Evolutionary conservation across 2,113 vertebrate species (phyloP), one percentile per base, ranked within the genome.

Genomic region (Monopterus albus): DNA sequence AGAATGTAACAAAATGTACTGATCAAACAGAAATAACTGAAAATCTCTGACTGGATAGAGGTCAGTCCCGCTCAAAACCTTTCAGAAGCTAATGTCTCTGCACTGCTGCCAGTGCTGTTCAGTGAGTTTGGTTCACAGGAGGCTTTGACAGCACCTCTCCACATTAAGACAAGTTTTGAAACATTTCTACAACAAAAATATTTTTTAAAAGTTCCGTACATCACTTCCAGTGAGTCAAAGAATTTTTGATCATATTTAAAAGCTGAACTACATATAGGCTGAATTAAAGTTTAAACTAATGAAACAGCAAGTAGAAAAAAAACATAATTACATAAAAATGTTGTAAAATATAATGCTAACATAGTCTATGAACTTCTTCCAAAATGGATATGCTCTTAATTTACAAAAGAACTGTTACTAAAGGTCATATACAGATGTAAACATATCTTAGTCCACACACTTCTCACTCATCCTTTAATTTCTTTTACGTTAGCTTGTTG

Each of bases 401-500:
- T 79, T 1, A n/a, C n/a, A n/a, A n/a, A 42, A 58, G 65, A 72
- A 23, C n/a, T 23, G 9, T 14, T 17, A 43, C 43, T 50, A 29
- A 23, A 45, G 43, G 42, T 62, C 14, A 15, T 28, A 13, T 20
- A 43, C 21, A 35, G 28, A 15, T 46, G 13, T 13, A 56, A 55
- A 62, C 28, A 61, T 11, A 49, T 6, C 28, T 39, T 7, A 51
- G 28, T 50, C 21, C 15, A 14, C 10, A 39, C 35, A 58, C 6
- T 10, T 46, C 7, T 40, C 5, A 20, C 12, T 45, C 14, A 46
- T 12, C 5, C 11, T 26, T 36, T 51, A 2, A 50, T 63, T 38
- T 50, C 23, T 50, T 74, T 59, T 46, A 59, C 40, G 12, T 42
- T 42, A 50, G 18, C 57, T 38, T 10, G 55, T 56, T 35, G 39